phyloP scores from a whole-genome alignment of 2,797 vertebrate species.

The Falco biarmicus region DNA sequence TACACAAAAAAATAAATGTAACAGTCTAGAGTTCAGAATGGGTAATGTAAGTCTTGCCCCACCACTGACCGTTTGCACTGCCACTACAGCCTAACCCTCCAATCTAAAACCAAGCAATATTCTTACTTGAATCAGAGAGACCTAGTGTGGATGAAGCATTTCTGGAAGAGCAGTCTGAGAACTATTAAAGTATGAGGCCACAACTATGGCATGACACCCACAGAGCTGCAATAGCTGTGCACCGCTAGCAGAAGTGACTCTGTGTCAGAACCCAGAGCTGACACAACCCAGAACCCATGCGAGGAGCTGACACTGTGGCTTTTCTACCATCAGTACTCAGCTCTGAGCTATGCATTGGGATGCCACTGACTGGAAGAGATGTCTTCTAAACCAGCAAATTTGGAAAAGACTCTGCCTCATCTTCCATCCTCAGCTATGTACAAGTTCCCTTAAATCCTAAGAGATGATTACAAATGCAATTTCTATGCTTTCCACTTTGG shows the following conservation, averaged over 20 bases:
- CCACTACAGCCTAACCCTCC: neutral
- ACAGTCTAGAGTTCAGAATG: neutral
- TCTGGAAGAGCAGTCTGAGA: neutral
- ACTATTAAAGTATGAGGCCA: neutral
- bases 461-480: neutral
- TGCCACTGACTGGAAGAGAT: neutral
- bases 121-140: neutral
- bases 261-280: neutral
- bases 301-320: neutral
- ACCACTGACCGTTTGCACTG: neutral
- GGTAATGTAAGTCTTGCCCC: fast-evolving
- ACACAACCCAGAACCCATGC: neutral
- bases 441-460: neutral
- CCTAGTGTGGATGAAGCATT: neutral
- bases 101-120: neutral
- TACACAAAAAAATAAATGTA: neutral
- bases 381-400: neutral
- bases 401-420: neutral
- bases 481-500: neutral
- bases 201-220: neutral
- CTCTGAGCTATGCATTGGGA: neutral
- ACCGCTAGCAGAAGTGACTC: neutral
- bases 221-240: neutral
- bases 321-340: neutral
- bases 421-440: neutral